Percentiles rank a stretch among this genome's conserved stretches.
These are phyloP conservation scores for Delphinapterus leucas DNA, from an alignment of 2,113 vertebrate genomes.

Conservation along the genomic window DNA sequence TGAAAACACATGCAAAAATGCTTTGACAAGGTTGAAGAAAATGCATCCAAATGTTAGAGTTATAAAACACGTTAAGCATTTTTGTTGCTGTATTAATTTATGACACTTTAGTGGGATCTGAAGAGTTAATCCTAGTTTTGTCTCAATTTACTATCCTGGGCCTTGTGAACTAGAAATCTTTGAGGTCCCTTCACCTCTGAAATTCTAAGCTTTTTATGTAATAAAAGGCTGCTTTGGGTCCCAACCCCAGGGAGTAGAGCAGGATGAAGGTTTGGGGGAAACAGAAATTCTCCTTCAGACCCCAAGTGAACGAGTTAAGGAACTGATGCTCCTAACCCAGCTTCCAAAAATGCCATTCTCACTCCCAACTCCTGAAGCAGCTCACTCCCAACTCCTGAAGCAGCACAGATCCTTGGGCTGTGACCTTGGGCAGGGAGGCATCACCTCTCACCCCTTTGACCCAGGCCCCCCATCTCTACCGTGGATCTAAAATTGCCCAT, in stretches of 20 bases:
- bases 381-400: neutral
- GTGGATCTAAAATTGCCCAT: neutral
- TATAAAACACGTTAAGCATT: neutral
- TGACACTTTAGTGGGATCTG: neutral
- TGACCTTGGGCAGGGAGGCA: neutral
- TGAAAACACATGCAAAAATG: neutral
- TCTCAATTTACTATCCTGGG: neutral
- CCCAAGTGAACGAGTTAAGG: neutral
- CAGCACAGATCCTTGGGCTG: neutral
- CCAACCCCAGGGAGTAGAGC: too few relatives aligned
- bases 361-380: neutral
- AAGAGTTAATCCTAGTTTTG: neutral
- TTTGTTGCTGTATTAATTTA: neutral
- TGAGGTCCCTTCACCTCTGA: neutral
- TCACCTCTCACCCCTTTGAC: neutral
- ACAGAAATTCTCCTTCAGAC: neutral
- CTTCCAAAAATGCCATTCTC: neutral
- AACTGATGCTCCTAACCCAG: neutral
- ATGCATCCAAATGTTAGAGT: rapidly evolving
- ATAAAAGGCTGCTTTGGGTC: neutral
- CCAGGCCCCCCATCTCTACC: neutral
- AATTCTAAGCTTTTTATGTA: neutral
- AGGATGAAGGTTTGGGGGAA: neutral
- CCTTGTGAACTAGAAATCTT: neutral
- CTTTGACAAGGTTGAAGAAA: neutral